A percentile compares a stretch with the other conserved stretches of the same genome.
phyloP scores from a whole-genome alignment of 2,113 vertebrate genomes.

The Cyphomyrus plagiostoma region DNA sequence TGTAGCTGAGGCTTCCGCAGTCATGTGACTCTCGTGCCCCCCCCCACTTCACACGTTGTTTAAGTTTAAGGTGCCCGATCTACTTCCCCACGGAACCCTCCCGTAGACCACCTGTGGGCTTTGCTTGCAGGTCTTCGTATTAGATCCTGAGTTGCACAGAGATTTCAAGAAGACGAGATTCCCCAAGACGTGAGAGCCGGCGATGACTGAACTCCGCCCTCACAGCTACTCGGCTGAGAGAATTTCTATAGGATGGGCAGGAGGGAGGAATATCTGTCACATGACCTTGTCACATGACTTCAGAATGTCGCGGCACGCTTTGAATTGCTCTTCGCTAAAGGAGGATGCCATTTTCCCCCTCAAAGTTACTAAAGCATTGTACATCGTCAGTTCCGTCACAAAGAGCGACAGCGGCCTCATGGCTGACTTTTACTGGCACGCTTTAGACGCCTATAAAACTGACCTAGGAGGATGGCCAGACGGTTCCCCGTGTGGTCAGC shows the following conservation, averaged over 20 bases:
- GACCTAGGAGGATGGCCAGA: background rate
- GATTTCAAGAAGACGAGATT: background rate
- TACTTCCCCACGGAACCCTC: background rate
- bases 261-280: background rate
- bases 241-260: background rate
- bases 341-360: background rate
- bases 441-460: constrained; percentile 42
- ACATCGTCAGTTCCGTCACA: background rate
- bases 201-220: background rate
- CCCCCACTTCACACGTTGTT: background rate
- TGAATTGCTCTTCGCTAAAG: background rate
- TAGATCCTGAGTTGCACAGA: background rate
- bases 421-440: background rate
- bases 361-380: background rate
- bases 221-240: background rate
- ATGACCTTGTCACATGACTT: background rate
- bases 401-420: background rate
- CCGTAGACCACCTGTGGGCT: background rate
- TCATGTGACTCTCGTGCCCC: background rate
- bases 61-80: background rate
- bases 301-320: background rate
- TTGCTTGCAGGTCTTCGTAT: background rate
- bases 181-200: background rate
- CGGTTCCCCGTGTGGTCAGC: constrained; percentile 15
- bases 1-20: background rate